Evolutionary conservation across 2,797 vertebrate species (phyloP), one percentile per base, ranked within the genome.

Genomic region (Onychomys leucogaster): DNA sequence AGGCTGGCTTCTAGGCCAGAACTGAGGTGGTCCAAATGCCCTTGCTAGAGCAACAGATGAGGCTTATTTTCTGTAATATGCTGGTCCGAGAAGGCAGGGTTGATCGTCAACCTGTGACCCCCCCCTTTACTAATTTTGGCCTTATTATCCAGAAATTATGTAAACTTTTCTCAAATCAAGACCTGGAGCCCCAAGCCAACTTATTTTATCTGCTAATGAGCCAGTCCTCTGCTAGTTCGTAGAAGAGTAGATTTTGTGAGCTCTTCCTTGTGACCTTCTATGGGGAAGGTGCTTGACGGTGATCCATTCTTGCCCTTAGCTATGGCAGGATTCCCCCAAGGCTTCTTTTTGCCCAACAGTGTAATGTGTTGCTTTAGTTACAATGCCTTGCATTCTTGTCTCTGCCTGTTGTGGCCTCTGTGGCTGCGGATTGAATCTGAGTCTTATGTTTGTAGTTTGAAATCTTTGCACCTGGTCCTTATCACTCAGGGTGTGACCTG

Each of bases 211-310:
- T 27, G 7, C 34, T 52, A 0, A 4, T 49, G 59, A 34, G 52
- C 32, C n/a, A 1, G 12, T 29, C 1, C 1, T 49, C 16, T n/a
- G 71, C 67, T 19, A 0, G 55, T 43, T 80, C 10, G 2, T 37
- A 7, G 57, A 27, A 61, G 16, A 3, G 0, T 6, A 7, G 82
- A 14, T 29, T 55, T 17, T 0, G 0, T 0, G 2, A 41, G 29
- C 14, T 23, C 34, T 49, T 57, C 17, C 27, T 0, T 29, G 3
- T 46, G 27, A 13, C 27, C 11, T 37, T 12, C 23, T 12, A 11
- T 10, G 25, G 29, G 52, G 13, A 0, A n/a, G 32, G 67, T 5
- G 57, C 32, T 13, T 1, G 5, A 25, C 29, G 14, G 27, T 2
- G 29, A 27, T 43, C 46, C 59, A 8, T 41, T 73, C 82, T 67